phyloP scores from a whole-genome alignment of 92 coral and sea anemone genomes.

The Parazoanthus darwini region DNA sequence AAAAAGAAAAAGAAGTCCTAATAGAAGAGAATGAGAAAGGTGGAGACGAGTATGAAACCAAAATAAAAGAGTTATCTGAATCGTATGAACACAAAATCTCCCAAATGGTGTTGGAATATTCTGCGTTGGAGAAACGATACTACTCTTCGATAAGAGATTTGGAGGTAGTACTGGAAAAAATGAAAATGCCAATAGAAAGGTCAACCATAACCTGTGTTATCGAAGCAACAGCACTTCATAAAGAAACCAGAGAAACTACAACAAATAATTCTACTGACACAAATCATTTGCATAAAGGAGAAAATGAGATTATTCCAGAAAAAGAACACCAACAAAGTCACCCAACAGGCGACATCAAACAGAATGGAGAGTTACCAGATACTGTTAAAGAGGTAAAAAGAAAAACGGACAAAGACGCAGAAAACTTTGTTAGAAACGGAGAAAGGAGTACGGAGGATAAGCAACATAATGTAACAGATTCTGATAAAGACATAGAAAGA shows the following conservation, averaged over 20 bases:
- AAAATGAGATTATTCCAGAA: no score
- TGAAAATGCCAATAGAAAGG: constrained; percentile 60
- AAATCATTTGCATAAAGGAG: background rate
- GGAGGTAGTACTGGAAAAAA: constrained; percentile 42
- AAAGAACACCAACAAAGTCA: background rate
- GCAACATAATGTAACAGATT: background rate
- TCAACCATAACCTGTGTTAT: background rate
- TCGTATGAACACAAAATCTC: constrained; percentile 56
- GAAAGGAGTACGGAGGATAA: background rate
- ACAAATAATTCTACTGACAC: background rate
- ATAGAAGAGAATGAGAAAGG: constrained; percentile 45
- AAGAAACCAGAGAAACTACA: background rate
- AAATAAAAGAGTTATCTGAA: constrained; percentile 48
- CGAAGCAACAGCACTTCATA: background rate
- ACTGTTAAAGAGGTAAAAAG: background rate
- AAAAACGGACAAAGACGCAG: background rate
- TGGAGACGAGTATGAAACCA: constrained; percentile 50
- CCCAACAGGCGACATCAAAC: background rate
- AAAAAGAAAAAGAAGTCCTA: constrained; percentile 55
- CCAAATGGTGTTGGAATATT: constrained; percentile 58
- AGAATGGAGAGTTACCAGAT: background rate
- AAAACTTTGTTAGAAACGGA: background rate
- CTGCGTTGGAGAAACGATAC: constrained; percentile 55
- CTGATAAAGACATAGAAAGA: background rate
- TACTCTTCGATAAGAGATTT: constrained; percentile 50